phyloP scores from a whole-genome alignment of 1,140 invertebrate species.

The Cataglyphis hispanica region DNA sequence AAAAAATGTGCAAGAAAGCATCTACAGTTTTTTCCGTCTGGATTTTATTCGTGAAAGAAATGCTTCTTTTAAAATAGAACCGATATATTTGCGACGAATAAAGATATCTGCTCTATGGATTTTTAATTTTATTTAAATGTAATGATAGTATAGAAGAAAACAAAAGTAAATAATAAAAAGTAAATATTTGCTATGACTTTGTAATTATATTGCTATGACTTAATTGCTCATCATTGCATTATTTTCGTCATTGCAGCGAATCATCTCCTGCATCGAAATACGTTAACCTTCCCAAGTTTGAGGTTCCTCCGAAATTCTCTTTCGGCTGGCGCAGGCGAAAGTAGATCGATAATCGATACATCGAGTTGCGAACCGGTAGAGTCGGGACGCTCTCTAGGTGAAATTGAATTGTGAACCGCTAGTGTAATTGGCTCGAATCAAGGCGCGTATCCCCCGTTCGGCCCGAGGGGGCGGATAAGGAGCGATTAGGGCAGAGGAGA shows the following conservation, averaged over 20 bases:
- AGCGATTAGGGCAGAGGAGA: conserved; percentile 75
- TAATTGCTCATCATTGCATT: neutral
- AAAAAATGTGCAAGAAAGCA: conserved; percentile 50
- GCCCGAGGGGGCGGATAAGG: conserved; percentile 67
- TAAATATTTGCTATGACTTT: too few species aligned
- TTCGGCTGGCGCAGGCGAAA: conserved; percentile 16
- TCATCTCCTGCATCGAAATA: neutral
- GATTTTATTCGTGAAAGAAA: conserved; percentile 62
- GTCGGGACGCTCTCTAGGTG: conserved; percentile 17
- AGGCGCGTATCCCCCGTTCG: conserved; percentile 64
- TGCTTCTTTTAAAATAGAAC: conserved; percentile 31
- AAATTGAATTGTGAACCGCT: conserved; percentile 81
- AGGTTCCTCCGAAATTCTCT: conserved; percentile 30
- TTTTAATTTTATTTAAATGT: conserved; percentile 7
- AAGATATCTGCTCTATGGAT: conserved; percentile 49
- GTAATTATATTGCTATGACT: too few species aligned
- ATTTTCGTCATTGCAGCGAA: neutral
- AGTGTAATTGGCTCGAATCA: conserved; percentile 81
- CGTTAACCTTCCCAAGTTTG: neutral
- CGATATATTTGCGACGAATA: conserved; percentile 43
- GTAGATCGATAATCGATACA: conserved; percentile 72
- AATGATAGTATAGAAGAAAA: neutral
- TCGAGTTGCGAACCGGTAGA: conserved; percentile 15
- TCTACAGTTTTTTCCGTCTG: conserved; percentile 16
- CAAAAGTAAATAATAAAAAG: neutral